phyloP scores from a whole-genome alignment of 2,113 vertebrate genomes.

The Prunella fulvescens region DNA sequence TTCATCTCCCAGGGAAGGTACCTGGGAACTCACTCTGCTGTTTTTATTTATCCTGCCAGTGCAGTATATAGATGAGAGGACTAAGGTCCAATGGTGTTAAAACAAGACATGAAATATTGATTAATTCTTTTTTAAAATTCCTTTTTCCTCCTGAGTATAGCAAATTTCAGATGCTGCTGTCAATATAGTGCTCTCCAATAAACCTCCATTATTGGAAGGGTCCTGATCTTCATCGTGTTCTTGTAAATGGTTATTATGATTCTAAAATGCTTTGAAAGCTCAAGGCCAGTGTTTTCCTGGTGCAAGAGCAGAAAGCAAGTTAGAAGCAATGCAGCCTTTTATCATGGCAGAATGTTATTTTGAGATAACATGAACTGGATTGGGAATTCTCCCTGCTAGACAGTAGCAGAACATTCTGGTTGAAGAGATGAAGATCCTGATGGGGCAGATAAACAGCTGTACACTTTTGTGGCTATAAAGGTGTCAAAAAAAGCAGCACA shows the following conservation, averaged over 20 bases:
- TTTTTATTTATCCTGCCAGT: conserved; percentile 73
- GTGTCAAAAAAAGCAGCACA: conserved; percentile 16
- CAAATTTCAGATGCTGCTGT: conserved; percentile 58
- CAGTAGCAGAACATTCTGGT: neutral
- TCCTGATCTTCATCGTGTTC: conserved; percentile 46
- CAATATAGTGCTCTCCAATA: conserved; percentile 57
- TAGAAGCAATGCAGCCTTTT: conserved; percentile 12
- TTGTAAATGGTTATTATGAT: conserved; percentile 54
- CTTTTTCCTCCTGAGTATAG: conserved; percentile 56
- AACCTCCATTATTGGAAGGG: conserved; percentile 41
- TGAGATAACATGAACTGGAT: neutral
- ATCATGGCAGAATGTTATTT: neutral
- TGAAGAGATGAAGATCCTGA: neutral
- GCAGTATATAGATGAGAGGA: conserved; percentile 67
- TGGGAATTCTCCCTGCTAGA: conserved; percentile 24
- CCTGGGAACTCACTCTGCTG: conserved; percentile 60
- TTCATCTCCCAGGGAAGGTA: conserved; percentile 61
- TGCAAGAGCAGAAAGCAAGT: neutral
- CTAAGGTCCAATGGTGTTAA: conserved; percentile 65
- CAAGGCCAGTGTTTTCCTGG: neutral
- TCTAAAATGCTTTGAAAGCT: conserved; percentile 40
- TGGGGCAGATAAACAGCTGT: neutral
- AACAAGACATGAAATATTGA: conserved; percentile 73
- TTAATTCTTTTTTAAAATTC: conserved; percentile 62
- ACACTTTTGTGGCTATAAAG: neutral